Evolutionary conservation across 2,113 vertebrate genomes (phyloP).

Genomic region (Antechinus stuartii): DNA sequence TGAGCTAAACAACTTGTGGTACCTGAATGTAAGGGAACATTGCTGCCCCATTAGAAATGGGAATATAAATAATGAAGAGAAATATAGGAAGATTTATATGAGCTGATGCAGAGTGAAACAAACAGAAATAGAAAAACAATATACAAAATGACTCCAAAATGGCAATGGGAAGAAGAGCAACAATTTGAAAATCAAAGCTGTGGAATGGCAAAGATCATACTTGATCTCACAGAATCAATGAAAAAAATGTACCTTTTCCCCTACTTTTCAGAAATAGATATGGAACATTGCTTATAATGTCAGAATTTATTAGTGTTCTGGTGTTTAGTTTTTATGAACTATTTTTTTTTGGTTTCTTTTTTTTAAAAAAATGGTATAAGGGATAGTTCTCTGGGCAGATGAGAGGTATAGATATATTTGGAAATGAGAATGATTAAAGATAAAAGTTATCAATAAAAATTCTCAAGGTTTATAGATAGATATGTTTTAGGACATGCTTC

Average conservation of each 20-base stretch:
- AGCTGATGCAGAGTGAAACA: background rate
- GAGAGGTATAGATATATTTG: background rate
- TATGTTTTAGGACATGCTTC: background rate
- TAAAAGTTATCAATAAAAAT: background rate
- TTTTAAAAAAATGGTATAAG: background rate
- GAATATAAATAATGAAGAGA: background rate
- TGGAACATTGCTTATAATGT: background rate
- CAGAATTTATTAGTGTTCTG: background rate
- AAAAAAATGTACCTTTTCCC: background rate
- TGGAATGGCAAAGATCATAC: background rate
- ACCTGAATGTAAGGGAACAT: background rate
- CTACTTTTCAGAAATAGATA: background rate
- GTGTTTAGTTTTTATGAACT: background rate
- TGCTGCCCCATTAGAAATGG: background rate
- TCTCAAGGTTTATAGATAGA: background rate
- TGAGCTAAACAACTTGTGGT: background rate
- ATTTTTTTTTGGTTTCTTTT: background rate
- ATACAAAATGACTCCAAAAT: background rate
- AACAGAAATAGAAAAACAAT: background rate
- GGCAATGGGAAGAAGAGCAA: background rate
- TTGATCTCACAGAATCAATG: background rate
- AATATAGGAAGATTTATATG: background rate
- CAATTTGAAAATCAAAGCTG: background rate
- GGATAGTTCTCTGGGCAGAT: background rate
- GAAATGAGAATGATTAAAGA: background rate